These are phyloP conservation scores for Turritopsis dohrnii DNA, from an alignment of 30 jellyfish, hydroid and myxozoan species.

Conservation along the genomic window DNA sequence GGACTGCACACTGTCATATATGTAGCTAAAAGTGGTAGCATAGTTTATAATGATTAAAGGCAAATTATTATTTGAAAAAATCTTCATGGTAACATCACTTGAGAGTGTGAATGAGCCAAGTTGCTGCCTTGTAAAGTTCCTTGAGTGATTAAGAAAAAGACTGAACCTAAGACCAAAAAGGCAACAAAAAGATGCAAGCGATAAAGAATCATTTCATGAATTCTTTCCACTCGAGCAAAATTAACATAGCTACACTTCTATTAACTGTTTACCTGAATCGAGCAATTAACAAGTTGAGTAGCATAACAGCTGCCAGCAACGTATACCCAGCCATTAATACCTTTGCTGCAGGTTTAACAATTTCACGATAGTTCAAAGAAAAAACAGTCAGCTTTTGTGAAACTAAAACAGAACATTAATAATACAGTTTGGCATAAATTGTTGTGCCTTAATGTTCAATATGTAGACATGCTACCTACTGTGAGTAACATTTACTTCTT, in stretches of 20 bases:
- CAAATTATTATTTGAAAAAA: too few relatives aligned
- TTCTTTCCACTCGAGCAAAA: neutral
- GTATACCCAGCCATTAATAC: conserved; percentile 15
- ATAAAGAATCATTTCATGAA: neutral
- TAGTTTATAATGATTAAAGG: neutral
- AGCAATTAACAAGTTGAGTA: neutral
- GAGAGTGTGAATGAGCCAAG: too few relatives aligned
- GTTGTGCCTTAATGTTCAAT: neutral
- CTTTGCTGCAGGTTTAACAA: neutral
- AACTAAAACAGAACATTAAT: neutral
- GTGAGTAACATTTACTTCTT: neutral
- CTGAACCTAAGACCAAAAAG: too few relatives aligned
- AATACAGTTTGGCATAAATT: neutral
- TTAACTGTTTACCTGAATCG: conserved; percentile 4
- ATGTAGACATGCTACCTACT: neutral
- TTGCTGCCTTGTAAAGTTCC: too few relatives aligned
- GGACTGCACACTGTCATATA: neutral
- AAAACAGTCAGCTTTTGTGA: neutral
- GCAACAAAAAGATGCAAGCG: neutral
- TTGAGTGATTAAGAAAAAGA: too few relatives aligned
- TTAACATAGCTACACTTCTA: neutral
- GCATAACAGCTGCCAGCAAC: neutral
- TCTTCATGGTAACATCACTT: too few relatives aligned
- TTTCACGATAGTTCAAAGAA: neutral
- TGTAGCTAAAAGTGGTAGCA: too few relatives aligned